Conservation (phyloP, 2,888 invertebrate species). For the Syrista parreyssii region DNA sequence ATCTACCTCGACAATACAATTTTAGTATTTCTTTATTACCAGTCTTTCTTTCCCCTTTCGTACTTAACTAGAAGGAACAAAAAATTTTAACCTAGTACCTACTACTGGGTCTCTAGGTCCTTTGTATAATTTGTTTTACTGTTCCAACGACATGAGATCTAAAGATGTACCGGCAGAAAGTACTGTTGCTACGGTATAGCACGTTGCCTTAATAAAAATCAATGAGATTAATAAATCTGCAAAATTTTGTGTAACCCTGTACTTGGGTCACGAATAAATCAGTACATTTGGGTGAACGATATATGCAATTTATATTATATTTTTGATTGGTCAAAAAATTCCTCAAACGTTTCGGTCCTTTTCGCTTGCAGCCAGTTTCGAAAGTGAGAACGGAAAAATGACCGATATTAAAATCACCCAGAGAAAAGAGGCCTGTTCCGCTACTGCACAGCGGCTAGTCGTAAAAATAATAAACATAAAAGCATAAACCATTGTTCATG, state of each 20-base stretch:
- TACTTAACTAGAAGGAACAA: not conserved
- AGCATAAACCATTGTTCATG: conserved; percentile 53
- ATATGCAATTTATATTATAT: not conserved
- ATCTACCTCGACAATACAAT: not conserved
- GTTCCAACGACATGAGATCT: not conserved
- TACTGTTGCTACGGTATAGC: not conserved
- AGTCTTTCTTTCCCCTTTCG: not conserved
- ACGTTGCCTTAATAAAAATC: not conserved
- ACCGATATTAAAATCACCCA: not conserved
- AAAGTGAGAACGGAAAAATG: conserved; percentile 5
- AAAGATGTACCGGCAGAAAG: not conserved
- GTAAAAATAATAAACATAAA: conserved; percentile 59
- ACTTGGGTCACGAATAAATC: not conserved
- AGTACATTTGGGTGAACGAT: no score
- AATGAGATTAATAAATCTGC: no score
- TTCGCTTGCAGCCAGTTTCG: not conserved
- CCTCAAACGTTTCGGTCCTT: not conserved
- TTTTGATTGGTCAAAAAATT: not conserved
- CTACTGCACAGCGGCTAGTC: conserved; percentile 43
- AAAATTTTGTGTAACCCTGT: not conserved
- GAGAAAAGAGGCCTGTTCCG: conserved; percentile 20
- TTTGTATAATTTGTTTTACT: conserved; percentile 9
- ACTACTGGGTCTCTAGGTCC: conserved; percentile 13
- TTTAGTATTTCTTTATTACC: conserved; percentile 5
- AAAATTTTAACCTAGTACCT: not conserved